Conservation (phyloP, 1,140 invertebrate species). For the Stegodyphus dumicola region DNA sequence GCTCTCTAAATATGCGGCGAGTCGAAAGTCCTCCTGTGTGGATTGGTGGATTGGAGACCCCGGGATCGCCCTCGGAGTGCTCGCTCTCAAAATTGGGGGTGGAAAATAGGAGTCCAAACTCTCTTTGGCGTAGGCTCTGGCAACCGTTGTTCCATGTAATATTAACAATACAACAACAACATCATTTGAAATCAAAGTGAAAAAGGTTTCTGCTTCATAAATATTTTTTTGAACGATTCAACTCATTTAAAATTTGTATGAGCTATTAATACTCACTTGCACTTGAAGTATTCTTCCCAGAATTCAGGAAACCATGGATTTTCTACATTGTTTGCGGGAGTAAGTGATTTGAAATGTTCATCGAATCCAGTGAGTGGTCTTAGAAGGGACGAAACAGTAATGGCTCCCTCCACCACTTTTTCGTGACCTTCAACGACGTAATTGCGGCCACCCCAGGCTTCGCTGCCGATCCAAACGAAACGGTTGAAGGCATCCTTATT, state of each 20-base stretch:
- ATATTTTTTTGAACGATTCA: not conserved
- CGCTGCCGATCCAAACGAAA: conserved; percentile 73
- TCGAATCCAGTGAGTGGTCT: conserved; percentile 71
- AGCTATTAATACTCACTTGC: conserved; percentile 61
- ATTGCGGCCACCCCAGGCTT: conserved; percentile 71
- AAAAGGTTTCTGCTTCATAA: too few relatives aligned
- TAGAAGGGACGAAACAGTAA: conserved; percentile 72
- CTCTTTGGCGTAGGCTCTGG: too few relatives aligned
- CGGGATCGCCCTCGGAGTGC: too few relatives aligned
- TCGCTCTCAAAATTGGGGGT: too few relatives aligned
- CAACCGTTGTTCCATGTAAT: too few relatives aligned
- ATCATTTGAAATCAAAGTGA: too few relatives aligned
- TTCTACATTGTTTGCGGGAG: conserved; percentile 64
- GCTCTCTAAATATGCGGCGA: too few relatives aligned
- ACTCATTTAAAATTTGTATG: not conserved
- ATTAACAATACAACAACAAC: too few relatives aligned
- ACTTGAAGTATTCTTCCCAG: conserved; percentile 75
- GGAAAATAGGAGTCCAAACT: too few relatives aligned
- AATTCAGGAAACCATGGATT: conserved; percentile 76
- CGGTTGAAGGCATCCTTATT: conserved; percentile 64
- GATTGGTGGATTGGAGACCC: too few relatives aligned
- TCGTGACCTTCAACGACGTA: conserved; percentile 66
- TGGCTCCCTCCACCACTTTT: conserved; percentile 71
- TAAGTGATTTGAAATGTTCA: conserved; percentile 71
- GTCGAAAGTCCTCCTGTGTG: too few relatives aligned